Evolutionary conservation across 2,888 invertebrate species (phyloP), one percentile per base, ranked within the genome.

Genomic region (Tortricodes alternella): DNA sequence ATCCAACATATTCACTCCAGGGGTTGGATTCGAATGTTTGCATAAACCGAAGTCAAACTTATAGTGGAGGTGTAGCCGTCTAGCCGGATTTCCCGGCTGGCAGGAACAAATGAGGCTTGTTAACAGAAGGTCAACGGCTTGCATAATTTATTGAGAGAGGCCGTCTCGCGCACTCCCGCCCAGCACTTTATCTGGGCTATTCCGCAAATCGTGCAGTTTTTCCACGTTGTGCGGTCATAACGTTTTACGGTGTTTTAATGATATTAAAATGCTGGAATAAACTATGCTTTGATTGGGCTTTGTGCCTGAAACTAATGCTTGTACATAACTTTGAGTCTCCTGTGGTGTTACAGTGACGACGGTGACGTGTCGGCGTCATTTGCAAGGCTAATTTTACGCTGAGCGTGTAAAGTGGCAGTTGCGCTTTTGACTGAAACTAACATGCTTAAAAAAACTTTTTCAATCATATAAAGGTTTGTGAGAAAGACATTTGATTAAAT

Each of bases 71-170:
- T 46, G 44, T 19, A 44, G 41, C 29, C 19, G 39, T 34, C 39
- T 68, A 44, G 70, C 60, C 66, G 61, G 70, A 69, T 71, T 70
- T 66, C 69, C 27, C 66, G 62, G 62, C 62, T 59, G 66, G 62
- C 62, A 62, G 66, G 73, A 75, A 81, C 77, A 84, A 85, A 83
- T 80, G 78, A 74, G 65, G 66, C 80, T 79, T 79, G 79, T 84
- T 82, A 83, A 76, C 77, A 66, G 71, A 72, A 74, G 79, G 79
- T 77, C 77, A 73, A 70, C 71, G 70, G 74, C 75, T 79, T 73
- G 76, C 74, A 78, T 83, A 78, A 83, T 81, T 78, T 81, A 83
- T 80, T 64, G 73, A 71, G 63, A 64, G 62, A 64, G 66, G 63
- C 58, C 55, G 58, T 63, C 60, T 55, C 58, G 48, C 51, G 62